A percentile compares a stretch with the other conserved stretches of the same genome.
Conservation (phyloP, 1,140 invertebrate species). For the Fopius arisanus region DNA sequence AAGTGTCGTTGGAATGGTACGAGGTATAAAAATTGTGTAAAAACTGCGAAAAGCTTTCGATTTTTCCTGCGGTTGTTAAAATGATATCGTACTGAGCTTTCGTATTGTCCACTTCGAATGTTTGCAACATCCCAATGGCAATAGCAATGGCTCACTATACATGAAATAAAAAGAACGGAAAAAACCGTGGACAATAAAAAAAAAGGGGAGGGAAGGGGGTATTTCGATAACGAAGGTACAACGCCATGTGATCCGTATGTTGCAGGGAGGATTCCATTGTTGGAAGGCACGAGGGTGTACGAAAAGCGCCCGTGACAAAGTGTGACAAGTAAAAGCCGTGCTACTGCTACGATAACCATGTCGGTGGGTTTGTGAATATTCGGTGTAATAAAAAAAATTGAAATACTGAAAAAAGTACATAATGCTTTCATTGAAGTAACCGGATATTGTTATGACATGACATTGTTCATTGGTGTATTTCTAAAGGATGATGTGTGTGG, state of each 20-base stretch:
- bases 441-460: conserved; percentile 34
- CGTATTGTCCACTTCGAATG: conserved; percentile 19
- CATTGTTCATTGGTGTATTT: conserved; percentile 9
- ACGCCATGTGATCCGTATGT: conserved; percentile 16
- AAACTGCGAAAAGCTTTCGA: conserved; percentile 35
- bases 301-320: conserved; percentile 40
- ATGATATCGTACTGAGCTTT: conserved; percentile 23
- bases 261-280: conserved; percentile 15
- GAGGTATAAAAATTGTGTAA: conserved; percentile 1
- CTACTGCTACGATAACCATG: conserved; percentile 26
- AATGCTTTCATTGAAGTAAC: conserved; percentile 9
- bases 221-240: conserved; percentile 45
- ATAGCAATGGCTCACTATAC: conserved; percentile 15
- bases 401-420: conserved; percentile 9
- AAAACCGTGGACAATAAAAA: not conserved
- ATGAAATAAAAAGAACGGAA: not conserved
- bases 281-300: conserved; percentile 18
- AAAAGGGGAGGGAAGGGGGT: conserved; percentile 39
- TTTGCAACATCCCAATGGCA: conserved; percentile 30
- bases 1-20: not conserved
- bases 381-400: conserved; percentile 3
- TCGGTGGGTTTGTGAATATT: not conserved
- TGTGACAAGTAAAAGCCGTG: conserved; percentile 36
- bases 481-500: not conserved
- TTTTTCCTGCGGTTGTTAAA: conserved; percentile 30